Evolutionary conservation across 1,140 invertebrate species (phyloP), one percentile per base, ranked within the genome.

Genomic region (Papilio helenus): DNA sequence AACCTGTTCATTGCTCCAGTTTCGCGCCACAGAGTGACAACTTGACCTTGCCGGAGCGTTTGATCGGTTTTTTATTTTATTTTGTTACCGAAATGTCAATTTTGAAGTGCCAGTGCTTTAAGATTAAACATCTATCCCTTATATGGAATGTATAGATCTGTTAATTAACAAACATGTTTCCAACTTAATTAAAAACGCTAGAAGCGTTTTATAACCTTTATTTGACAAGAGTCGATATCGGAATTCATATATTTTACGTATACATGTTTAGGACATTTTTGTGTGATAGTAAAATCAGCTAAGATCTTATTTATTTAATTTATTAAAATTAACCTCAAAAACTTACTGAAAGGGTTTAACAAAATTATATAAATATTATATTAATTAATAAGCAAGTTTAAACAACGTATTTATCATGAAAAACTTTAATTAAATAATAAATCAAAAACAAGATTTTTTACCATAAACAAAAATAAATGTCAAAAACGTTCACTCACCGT

Each of bases 1-100:
- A 68, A 68, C 61, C 61, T 68, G 61, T 68, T 68, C 26, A 34
- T 34, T 74, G 72, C 72, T 49, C 72, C 72, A 74, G 72, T 74
- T 74, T 74, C 44, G 42, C 34, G n/a, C 8, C 5, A 46, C 3
- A 23, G 72, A 74, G 20, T 49, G 72, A 74, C 72, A 72, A 72
- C 34, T 44, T 51, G 72, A 74, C 72, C 72, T 74, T 74, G 20
- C 34, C 12, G 39, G 29, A 72, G 9, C 71, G 71, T n/a, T 34
- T 72, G 72, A 46, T 46, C 42, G 44, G n/a, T n/a, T 74, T 46
- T 74, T 44, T 72, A n/a, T 72, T 72, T 72, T 72, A 74, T 51
- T 74, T 74, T 44, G 23, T 49, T 74, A 74, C 44, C 42, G 12
- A 74, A 74, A 74, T 74, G 72, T 49, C 72, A 74, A 49, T 44